These are phyloP conservation scores for Philereme vetulata DNA, from an alignment of 2,888 invertebrate species.

Conservation along the genomic window DNA sequence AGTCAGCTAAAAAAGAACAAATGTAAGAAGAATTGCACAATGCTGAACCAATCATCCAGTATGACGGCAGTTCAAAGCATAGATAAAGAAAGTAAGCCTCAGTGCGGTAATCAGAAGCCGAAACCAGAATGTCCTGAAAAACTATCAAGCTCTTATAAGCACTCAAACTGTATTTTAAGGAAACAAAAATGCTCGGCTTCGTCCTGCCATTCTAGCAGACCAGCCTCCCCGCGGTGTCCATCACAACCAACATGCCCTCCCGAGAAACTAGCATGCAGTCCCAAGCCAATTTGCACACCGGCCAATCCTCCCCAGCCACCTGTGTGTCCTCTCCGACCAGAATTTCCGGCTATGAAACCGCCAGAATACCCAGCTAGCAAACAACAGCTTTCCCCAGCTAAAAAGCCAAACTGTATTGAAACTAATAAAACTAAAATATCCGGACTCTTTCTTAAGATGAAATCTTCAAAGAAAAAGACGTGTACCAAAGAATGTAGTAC, in stretches of 20 bases:
- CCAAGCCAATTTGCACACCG: too few relatives aligned
- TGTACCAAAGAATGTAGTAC: slow-evolving; percentile 42
- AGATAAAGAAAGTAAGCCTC: slow-evolving; percentile 8
- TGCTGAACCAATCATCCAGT: slow-evolving; percentile 7
- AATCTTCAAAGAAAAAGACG: slow-evolving; percentile 42
- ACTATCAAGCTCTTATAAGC: neutral
- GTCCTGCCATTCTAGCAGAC: too few relatives aligned
- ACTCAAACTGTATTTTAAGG: too few relatives aligned
- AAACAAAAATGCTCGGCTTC: too few relatives aligned
- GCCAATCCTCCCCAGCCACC: too few relatives aligned
- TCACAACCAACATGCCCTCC: slow-evolving; percentile 3
- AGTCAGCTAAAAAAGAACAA: slow-evolving; percentile 6
- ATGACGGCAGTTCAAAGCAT: too few relatives aligned
- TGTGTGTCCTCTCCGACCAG: too few relatives aligned
- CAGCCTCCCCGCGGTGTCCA: too few relatives aligned
- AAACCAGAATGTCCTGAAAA: neutral
- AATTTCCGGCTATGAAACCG: too few relatives aligned
- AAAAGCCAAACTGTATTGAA: neutral
- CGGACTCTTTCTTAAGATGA: slow-evolving; percentile 53
- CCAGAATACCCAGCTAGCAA: neutral
- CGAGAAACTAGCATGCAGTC: neutral
- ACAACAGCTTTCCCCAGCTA: neutral
- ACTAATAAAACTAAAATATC: slow-evolving; percentile 34
- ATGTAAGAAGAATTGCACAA: slow-evolving; percentile 12
- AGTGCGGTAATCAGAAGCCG: slow-evolving; percentile 7